Conservation (phyloP, 2,888 invertebrate species). For the Leptinotarsa peninsularis region DNA sequence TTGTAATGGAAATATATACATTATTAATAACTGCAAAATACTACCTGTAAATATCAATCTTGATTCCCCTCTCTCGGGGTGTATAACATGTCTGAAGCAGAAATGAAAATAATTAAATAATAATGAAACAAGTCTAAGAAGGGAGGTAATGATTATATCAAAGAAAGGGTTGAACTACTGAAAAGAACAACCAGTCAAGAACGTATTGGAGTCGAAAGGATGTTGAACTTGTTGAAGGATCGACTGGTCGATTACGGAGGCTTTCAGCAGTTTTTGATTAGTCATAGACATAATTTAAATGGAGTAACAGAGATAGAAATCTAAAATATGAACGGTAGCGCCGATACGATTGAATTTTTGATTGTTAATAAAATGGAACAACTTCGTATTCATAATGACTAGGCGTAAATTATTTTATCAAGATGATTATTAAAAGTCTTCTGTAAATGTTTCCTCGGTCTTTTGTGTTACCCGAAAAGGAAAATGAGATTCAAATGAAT, state of each 20-base stretch:
- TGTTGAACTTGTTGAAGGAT: slow-evolving; percentile 10
- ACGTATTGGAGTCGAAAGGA: slow-evolving; percentile 39
- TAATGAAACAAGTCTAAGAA: slow-evolving; percentile 67
- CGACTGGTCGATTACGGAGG: slow-evolving; percentile 55
- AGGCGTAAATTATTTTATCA: slow-evolving; percentile 59
- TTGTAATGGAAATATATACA: slow-evolving; percentile 45
- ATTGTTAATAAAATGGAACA: slow-evolving; percentile 65
- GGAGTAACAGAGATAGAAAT: slow-evolving; percentile 66
- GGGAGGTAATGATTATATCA: slow-evolving; percentile 67
- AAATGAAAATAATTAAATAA: slow-evolving; percentile 69
- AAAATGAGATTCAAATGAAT: slow-evolving; percentile 15
- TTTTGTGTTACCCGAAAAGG: slow-evolving; percentile 16
- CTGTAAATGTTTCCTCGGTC: slow-evolving; percentile 33
- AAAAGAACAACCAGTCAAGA: slow-evolving; percentile 51
- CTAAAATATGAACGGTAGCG: slow-evolving; percentile 67
- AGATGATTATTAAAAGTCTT: slow-evolving; percentile 49
- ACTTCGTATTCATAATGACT: slow-evolving; percentile 62
- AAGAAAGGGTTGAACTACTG: slow-evolving; percentile 65
- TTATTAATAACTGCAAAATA: slow-evolving; percentile 49
- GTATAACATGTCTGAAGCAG: slow-evolving; percentile 65
- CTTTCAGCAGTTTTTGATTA: slow-evolving; percentile 67
- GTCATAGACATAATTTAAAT: slow-evolving; percentile 68
- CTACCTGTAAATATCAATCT: slow-evolving; percentile 57
- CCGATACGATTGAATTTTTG: slow-evolving; percentile 64
- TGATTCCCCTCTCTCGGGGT: slow-evolving; percentile 43